Conservation (phyloP, 2,888 invertebrate genomes). For the Ichneumoninae sp. region DNA sequence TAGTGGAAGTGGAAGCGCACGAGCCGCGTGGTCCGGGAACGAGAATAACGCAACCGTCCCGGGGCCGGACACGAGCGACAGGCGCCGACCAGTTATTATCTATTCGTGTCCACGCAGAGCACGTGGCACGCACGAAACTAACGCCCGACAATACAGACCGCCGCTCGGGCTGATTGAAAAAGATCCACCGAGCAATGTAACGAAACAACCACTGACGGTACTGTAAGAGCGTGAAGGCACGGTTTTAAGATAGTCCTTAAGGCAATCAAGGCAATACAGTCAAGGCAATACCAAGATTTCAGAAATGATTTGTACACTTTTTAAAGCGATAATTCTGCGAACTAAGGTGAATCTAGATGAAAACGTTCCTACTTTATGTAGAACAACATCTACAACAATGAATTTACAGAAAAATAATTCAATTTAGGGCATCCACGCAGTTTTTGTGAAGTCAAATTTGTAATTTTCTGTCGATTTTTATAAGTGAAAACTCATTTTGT, state of each 20-base stretch:
- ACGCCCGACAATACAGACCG: conserved; percentile 28
- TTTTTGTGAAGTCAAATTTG: no score
- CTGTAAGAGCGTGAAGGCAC: neutral
- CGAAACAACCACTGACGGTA: neutral
- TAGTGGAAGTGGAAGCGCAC: neutral
- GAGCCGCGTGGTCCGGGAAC: conserved; percentile 5
- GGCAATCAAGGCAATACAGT: no score
- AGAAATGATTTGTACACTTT: no score
- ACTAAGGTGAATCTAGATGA: no score
- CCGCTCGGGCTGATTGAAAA: neutral
- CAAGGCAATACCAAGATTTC: neutral
- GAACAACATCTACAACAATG: no score
- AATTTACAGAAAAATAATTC: no score
- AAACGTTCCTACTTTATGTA: no score
- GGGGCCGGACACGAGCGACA: conserved; percentile 44
- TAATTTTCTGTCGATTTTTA: no score
- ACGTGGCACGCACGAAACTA: conserved; percentile 66
- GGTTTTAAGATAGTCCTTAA: neutral
- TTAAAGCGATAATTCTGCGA: no score
- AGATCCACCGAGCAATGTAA: neutral
- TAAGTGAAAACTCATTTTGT: no score
- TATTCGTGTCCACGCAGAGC: conserved; percentile 65
- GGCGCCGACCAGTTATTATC: conserved; percentile 62
- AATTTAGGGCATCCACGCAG: no score
- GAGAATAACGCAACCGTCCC: conserved; percentile 61